Evolutionary conservation across 2,797 vertebrate species (phyloP).

Genomic region (Channa striata): DNA sequence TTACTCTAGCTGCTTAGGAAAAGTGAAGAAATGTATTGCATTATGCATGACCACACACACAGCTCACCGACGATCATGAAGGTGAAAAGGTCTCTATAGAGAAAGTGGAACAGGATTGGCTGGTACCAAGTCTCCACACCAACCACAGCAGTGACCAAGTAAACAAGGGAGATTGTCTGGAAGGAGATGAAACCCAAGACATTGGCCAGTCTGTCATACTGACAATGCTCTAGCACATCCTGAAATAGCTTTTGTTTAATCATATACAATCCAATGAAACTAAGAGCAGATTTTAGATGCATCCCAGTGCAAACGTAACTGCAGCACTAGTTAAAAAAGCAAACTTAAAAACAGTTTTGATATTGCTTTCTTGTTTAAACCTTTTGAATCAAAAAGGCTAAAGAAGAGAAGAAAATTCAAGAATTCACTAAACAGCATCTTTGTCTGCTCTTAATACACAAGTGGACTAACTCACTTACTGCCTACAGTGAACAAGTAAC

Average conservation of each 20-base stretch:
- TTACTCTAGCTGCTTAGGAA: background rate
- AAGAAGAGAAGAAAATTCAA: too few relatives aligned
- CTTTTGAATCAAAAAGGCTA: too few relatives aligned
- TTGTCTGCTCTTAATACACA: too few relatives aligned
- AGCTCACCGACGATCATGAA: conserved; percentile 95
- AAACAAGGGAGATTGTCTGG: conserved; percentile 97
- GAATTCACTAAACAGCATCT: too few relatives aligned
- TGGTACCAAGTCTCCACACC: conserved; percentile 97
- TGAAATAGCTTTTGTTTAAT: background rate
- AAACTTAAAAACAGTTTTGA: too few relatives aligned
- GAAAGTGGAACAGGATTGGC: conserved; percentile 90
- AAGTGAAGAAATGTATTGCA: background rate
- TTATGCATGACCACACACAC: background rate
- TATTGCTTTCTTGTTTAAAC: too few relatives aligned
- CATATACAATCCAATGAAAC: background rate
- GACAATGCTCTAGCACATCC: background rate
- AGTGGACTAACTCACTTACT: too few relatives aligned
- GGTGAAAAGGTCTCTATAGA: conserved; percentile 97
- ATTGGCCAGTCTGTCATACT: too few relatives aligned
- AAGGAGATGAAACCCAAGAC: conserved; percentile 44
- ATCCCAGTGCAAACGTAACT: too few relatives aligned
- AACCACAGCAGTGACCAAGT: conserved; percentile 94
- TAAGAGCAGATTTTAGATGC: too few relatives aligned
- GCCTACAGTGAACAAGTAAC: too few relatives aligned
- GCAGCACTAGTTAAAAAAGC: too few relatives aligned